Conservation (phyloP, 2,797 vertebrate genomes). For the Phoeniculus purpureus region DNA sequence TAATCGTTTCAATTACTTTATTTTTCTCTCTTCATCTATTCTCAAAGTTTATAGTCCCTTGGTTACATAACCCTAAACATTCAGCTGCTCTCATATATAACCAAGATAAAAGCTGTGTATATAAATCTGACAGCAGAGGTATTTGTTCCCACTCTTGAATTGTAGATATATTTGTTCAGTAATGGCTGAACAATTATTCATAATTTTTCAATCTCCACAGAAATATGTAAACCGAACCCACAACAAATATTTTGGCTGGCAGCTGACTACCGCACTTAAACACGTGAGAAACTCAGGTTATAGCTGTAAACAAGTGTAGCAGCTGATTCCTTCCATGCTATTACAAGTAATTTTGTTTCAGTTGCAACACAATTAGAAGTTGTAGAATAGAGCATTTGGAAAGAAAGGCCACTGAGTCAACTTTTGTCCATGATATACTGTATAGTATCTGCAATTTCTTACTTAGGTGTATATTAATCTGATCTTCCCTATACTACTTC, state of each 20-base stretch:
- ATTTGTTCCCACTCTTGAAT: slow-evolving; percentile 62
- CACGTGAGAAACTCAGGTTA: not conserved
- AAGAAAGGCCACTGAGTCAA: not conserved
- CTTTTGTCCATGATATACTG: not conserved
- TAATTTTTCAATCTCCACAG: slow-evolving; percentile 10
- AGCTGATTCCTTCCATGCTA: not conserved
- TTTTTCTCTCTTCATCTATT: slow-evolving; percentile 66
- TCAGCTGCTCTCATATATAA: slow-evolving; percentile 67
- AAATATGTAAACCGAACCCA: slow-evolving; percentile 58
- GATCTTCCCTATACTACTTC: not conserved
- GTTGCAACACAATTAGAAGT: not conserved
- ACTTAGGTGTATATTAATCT: not conserved
- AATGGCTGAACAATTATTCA: slow-evolving; percentile 37
- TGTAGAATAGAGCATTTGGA: not conserved
- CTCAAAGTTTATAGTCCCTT: slow-evolving; percentile 73
- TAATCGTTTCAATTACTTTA: slow-evolving; percentile 74
- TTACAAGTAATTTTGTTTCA: slow-evolving; percentile 17
- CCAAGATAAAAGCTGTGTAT: slow-evolving; percentile 69
- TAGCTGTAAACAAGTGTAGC: not conserved
- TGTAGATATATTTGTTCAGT: slow-evolving; percentile 65
- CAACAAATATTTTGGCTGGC: slow-evolving; percentile 47
- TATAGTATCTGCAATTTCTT: not conserved
- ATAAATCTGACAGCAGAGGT: slow-evolving; percentile 61
- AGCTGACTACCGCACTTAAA: slow-evolving; percentile 58
- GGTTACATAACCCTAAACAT: slow-evolving; percentile 74